phyloP scores from a whole-genome alignment of 2,888 invertebrate species.

The Campoplex nolae region DNA sequence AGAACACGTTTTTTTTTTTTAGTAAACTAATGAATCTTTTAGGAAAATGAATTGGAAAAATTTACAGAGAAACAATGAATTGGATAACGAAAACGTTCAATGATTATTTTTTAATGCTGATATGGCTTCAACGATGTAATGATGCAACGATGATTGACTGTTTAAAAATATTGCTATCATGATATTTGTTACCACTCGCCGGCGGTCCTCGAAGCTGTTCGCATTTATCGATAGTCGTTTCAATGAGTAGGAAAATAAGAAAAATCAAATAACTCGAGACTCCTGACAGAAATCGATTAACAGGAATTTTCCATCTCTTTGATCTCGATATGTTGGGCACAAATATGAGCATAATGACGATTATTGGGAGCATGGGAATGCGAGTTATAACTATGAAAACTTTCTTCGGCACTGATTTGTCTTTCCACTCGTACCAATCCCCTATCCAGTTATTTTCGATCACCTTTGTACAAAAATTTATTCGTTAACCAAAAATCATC shows the following conservation, averaged over 20 bases:
- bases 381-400: slow-evolving; percentile 82
- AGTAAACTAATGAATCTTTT: not conserved
- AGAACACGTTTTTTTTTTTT: not conserved
- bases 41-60: too few relatives aligned
- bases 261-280: slow-evolving; percentile 89
- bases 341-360: slow-evolving; percentile 84
- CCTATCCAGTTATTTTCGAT: slow-evolving; percentile 89
- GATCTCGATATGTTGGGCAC: slow-evolving; percentile 85
- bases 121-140: not conserved
- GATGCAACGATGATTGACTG: too few relatives aligned
- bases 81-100: not conserved
- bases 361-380: slow-evolving; percentile 84
- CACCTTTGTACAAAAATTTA: slow-evolving; percentile 76
- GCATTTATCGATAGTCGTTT: slow-evolving; percentile 87
- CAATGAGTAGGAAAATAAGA: slow-evolving; percentile 87
- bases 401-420: slow-evolving; percentile 84
- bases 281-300: slow-evolving; percentile 90
- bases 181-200: slow-evolving; percentile 84
- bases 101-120: not conserved
- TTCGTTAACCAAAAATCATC: not conserved
- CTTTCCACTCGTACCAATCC: slow-evolving; percentile 87
- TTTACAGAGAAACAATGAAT: too few relatives aligned
- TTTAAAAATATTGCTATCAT: not conserved
- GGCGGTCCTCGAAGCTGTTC: slow-evolving; percentile 87
- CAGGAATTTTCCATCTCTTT: slow-evolving; percentile 87